Evolutionary conservation across 2,888 invertebrate genomes (phyloP).

Genomic region (Ochropleura leucogaster): DNA sequence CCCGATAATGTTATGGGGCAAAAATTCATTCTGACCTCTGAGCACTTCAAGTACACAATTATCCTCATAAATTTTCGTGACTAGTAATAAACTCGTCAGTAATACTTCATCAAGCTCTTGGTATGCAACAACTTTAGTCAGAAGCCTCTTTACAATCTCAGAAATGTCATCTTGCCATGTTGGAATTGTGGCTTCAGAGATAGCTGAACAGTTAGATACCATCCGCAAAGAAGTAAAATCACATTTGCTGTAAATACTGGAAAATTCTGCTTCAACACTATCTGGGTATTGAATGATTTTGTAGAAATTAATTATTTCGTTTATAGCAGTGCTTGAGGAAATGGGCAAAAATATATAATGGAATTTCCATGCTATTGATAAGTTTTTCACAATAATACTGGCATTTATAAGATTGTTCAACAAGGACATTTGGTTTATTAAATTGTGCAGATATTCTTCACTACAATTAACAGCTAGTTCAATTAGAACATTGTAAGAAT

Average conservation of each 20-base stretch:
- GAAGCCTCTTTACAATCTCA: conserved; percentile 72
- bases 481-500: conserved; percentile 78
- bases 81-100: conserved; percentile 78
- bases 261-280: conserved; percentile 55
- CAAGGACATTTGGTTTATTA: conserved; percentile 76
- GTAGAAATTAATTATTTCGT: conserved; percentile 81
- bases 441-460: conserved; percentile 82
- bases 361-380: conserved; percentile 86
- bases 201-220: conserved; percentile 71
- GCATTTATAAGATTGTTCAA: conserved; percentile 81
- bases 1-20: conserved; percentile 74
- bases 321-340: conserved; percentile 80
- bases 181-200: conserved; percentile 47
- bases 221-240: conserved; percentile 83
- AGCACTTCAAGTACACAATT: conserved; percentile 79
- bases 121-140: conserved; percentile 78
- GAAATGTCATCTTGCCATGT: conserved; percentile 27
- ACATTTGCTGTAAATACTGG: conserved; percentile 71
- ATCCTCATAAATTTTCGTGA: conserved; percentile 74
- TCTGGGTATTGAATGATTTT: conserved; percentile 54
- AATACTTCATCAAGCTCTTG: conserved; percentile 84
- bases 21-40: conserved; percentile 80
- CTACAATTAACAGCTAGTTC: conserved; percentile 78
- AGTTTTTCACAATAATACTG: conserved; percentile 81
- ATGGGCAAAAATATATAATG: conserved; percentile 86